phyloP scores from a whole-genome alignment of 2,797 vertebrate species.

The Antrozous pallidus region DNA sequence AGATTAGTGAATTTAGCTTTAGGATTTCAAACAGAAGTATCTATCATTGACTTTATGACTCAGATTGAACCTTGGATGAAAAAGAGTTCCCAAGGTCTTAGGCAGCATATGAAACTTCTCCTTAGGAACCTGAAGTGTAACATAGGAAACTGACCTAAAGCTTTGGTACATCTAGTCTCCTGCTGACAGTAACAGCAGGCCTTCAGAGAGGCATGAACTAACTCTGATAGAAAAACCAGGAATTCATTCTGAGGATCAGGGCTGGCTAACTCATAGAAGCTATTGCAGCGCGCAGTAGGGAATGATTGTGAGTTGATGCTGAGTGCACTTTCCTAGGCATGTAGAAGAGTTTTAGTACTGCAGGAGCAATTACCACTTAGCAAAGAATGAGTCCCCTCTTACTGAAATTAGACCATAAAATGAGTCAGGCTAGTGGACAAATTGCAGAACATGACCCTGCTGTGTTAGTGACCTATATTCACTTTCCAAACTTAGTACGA shows the following conservation, averaged over 20 bases:
- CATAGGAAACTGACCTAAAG: not conserved
- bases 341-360: slow-evolving; percentile 53
- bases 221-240: not conserved
- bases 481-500: slow-evolving; percentile 53
- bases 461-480: slow-evolving; percentile 69
- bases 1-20: not conserved
- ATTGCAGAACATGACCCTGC: slow-evolving; percentile 21
- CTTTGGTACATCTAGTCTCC: not conserved
- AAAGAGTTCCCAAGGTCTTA: not conserved
- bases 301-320: slow-evolving; percentile 46
- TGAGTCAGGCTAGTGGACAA: slow-evolving; percentile 64
- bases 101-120: not conserved
- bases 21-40: not conserved
- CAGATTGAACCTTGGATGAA: not conserved
- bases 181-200: not conserved
- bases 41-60: not conserved
- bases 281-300: slow-evolving; percentile 21
- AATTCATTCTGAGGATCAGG: slow-evolving; percentile 1
- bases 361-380: slow-evolving; percentile 68
- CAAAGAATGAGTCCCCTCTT: slow-evolving; percentile 61
- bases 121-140: not conserved
- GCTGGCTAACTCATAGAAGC: slow-evolving; percentile 8
- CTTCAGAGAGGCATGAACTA: not conserved
- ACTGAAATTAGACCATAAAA: slow-evolving; percentile 68
- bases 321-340: slow-evolving; percentile 48